Percentiles rank a stretch among this genome's conserved stretches.
These are phyloP conservation scores for Agrilus planipennis DNA, from an alignment of 1,140 invertebrate genomes.

Conservation along the genomic window DNA sequence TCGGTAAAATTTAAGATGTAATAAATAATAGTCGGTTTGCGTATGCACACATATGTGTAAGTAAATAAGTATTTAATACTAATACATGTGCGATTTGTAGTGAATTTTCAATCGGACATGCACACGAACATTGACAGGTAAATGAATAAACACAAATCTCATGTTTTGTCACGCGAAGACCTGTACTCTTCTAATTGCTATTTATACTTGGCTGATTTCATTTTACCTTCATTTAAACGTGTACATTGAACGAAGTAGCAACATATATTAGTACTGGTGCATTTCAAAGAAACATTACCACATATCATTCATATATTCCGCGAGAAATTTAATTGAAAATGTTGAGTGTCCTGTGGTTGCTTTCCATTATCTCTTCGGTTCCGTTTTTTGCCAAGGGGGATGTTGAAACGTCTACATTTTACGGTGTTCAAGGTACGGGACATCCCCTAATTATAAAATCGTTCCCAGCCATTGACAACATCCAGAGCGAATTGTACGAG, in stretches of 20 bases:
- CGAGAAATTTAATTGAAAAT: not conserved
- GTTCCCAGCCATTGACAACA: slow-evolving; percentile 45
- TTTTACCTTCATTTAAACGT: slow-evolving; percentile 1
- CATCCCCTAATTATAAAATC: slow-evolving; percentile 44
- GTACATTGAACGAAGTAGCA: not conserved
- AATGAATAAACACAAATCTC: too few species aligned
- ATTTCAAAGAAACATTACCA: not conserved
- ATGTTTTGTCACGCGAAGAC: too few species aligned
- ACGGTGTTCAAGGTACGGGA: slow-evolving; percentile 12
- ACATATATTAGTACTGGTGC: not conserved
- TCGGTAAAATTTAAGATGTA: too few species aligned
- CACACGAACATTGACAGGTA: not conserved
- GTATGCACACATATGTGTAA: not conserved
- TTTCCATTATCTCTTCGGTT: not conserved
- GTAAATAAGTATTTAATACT: not conserved
- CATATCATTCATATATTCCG: not conserved
- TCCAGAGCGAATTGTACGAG: slow-evolving; percentile 53
- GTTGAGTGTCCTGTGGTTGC: not conserved
- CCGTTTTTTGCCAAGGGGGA: not conserved
- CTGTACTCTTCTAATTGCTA: slow-evolving; percentile 6
- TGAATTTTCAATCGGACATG: not conserved
- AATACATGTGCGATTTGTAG: not conserved
- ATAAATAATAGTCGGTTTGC: not conserved
- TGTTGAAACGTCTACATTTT: not conserved
- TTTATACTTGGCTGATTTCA: slow-evolving; percentile 6